A percentile compares a stretch with the other conserved stretches of the same genome.
Conservation (phyloP, 2,888 invertebrate species). For the Pyrrhia umbra region DNA sequence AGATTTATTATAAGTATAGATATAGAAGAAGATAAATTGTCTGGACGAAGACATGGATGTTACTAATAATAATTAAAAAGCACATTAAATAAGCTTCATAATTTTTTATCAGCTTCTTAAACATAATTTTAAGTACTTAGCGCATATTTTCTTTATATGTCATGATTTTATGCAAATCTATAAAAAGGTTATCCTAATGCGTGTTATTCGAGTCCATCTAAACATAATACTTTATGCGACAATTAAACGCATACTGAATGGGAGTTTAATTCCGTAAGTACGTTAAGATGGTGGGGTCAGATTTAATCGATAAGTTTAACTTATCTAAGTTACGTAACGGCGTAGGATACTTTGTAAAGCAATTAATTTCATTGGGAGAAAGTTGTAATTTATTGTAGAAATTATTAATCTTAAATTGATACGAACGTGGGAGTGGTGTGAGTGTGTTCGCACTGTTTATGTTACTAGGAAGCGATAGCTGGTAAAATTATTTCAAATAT, state of each 20-base stretch:
- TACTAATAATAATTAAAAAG: neutral
- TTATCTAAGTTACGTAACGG: constrained; percentile 46
- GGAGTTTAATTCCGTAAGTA: constrained; percentile 9
- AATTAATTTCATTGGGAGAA: constrained; percentile 58
- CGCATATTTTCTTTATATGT: neutral
- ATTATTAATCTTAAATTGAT: constrained; percentile 42
- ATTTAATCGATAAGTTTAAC: constrained; percentile 44
- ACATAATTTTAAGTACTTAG: neutral
- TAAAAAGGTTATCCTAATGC: neutral
- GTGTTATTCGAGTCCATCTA: constrained; percentile 1
- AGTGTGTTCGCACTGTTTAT: constrained; percentile 8
- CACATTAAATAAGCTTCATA: neutral
- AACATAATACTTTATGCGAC: neutral
- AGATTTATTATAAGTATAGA: too few relatives aligned
- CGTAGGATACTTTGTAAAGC: constrained; percentile 45
- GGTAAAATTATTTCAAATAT: neutral
- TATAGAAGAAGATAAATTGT: too few relatives aligned
- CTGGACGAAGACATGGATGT: too few relatives aligned
- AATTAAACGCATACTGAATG: constrained; percentile 19
- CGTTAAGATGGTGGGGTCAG: constrained; percentile 29
- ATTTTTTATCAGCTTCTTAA: neutral
- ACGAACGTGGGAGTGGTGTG: constrained; percentile 33
- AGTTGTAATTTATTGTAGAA: constrained; percentile 60
- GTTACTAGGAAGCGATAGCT: neutral
- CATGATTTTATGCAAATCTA: constrained; percentile 10